Percentiles rank a stretch among this genome's conserved stretches.
phyloP scores from a whole-genome alignment of 2,113 vertebrate species.

The Podilymbus podiceps region DNA sequence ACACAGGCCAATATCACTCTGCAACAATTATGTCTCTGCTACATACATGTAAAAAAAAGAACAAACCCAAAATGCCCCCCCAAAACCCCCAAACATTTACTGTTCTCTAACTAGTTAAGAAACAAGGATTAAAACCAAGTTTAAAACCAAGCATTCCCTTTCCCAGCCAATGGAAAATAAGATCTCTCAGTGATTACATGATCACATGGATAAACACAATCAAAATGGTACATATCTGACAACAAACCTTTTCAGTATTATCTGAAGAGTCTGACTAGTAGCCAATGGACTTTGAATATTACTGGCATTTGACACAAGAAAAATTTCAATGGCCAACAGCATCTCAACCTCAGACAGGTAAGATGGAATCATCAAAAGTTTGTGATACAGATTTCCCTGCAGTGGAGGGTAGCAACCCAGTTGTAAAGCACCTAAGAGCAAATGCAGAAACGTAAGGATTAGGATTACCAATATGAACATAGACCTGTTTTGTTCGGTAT shows the following conservation, averaged over 20 bases:
- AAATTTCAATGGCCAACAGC: conserved; percentile 87
- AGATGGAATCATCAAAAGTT: conserved; percentile 78
- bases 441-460: background rate
- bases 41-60: background rate
- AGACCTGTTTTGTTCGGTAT: background rate
- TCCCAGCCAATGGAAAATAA: background rate
- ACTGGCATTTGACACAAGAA: conserved; percentile 83
- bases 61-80: too few species aligned
- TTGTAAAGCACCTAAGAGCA: conserved; percentile 79
- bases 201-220: background rate
- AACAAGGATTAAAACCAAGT: background rate
- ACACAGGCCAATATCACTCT: background rate
- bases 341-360: conserved; percentile 88
- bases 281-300: conserved; percentile 70
- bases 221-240: background rate
- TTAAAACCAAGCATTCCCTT: background rate
- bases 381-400: conserved; percentile 72
- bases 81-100: background rate
- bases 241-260: conserved; percentile 89
- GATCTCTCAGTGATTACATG: background rate
- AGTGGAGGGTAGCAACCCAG: conserved; percentile 81
- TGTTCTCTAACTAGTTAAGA: background rate
- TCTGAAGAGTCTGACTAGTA: conserved; percentile 69
- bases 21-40: background rate
- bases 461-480: background rate